Base-by-base conservation (phyloP, 1,140 invertebrate genomes). In the Habropoda laboriosa region DNA sequence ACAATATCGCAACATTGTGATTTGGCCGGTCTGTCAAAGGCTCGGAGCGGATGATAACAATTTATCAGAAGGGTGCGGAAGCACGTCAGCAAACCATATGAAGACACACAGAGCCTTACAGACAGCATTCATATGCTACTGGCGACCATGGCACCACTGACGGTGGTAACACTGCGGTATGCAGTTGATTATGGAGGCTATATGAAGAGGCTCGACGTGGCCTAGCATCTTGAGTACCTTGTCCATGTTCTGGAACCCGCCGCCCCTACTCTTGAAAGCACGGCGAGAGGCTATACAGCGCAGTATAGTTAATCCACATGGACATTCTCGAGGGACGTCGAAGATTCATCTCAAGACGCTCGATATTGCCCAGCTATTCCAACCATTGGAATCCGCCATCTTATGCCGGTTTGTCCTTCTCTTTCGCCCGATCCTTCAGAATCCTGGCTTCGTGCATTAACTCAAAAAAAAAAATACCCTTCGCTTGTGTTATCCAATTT, bases 141-240 rank as follows among this genome's bases (percentile, higher is more conserved):
- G 81, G 84, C 87, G 86, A 87, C 64, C 78, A 74, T 87, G 84
- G 86, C 79, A 80, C 82, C 86, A 76, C 84, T 82, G 86, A 81
- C 74, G 86, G 80, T 89, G 82, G 89, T 90, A 90, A 90, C 87
- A 90, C 83, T 90, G 89, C 76, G 89, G 89, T 89, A 90, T 90
- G 89, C 88, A 90, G 89, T 90, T 90, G 89, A 90, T 90, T 90
- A 90, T 90, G 86, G 89, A 89, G 86, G 89, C 88, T 90, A 88
- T 89, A 90, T 89, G 87, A 90, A 90, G 89, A 88, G 87, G 83
- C 88, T 84, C 86, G 88, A 90, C 88, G 89, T 90, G 89, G 87
- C 86, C 89, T 83, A 90, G 88, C 89, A 90, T 90, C 89, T 90
- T 90, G 89, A 90, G 88, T 90, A 88, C 87, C 86, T 87, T 85